phyloP scores from a whole-genome alignment of 2,797 vertebrate genomes.

The Enteromius argenteus region DNA sequence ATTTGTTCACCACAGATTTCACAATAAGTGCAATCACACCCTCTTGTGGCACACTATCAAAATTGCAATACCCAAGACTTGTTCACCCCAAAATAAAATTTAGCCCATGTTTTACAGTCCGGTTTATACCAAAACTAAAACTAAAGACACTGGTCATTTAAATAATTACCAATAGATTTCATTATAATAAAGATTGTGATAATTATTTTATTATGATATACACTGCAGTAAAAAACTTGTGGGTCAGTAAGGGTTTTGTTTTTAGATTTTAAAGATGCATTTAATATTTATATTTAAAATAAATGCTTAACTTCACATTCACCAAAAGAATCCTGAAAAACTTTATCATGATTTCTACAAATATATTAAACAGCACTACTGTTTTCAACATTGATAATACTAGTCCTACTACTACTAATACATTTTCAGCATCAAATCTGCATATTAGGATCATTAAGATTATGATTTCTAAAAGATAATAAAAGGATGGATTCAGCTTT shows the following conservation, averaged over 20 bases:
- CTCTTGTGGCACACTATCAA: conserved; percentile 24
- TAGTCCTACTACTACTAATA: not conserved
- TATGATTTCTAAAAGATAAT: not conserved
- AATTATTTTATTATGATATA: not conserved
- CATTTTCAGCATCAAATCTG: not conserved
- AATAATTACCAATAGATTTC: not conserved
- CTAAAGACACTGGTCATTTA: not conserved
- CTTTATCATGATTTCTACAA: not conserved
- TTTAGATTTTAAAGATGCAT: not conserved
- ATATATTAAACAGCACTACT: not conserved
- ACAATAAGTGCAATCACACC: not conserved
- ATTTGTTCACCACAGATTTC: not conserved
- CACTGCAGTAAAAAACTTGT: not conserved
- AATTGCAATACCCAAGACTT: not conserved
- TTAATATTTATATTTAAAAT: not conserved
- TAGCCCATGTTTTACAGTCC: no score
- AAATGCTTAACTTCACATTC: not conserved
- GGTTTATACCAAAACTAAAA: not conserved
- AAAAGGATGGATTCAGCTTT: not conserved
- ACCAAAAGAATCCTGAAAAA: not conserved
- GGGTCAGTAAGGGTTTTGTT: not conserved
- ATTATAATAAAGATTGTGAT: no score
- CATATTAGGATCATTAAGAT: not conserved
- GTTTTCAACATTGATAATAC: not conserved
- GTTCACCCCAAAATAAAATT: no score